Base-by-base conservation (phyloP, 2,888 invertebrate species). In the Lapara coniferarum region DNA sequence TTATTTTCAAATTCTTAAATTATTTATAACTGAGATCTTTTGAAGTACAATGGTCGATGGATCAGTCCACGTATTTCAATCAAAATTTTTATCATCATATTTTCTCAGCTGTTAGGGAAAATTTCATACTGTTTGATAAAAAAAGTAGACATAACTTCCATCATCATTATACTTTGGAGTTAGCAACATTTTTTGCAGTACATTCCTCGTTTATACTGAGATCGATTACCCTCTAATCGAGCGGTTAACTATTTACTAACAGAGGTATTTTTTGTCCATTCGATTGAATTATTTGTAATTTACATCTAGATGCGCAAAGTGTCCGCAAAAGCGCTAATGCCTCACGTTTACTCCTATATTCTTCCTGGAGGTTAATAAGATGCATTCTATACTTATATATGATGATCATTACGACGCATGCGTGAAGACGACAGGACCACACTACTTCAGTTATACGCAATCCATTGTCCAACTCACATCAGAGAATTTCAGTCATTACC, bases 111-210 rank as follows among this genome's bases (percentile, higher is more conserved):
- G 13, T 49, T 10, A 12, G 19, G 13, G 46, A 63, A 46, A 63
- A 1, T n/a, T 16, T 16, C 46, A 59, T 49, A 16, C 12, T 13
- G 13, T 49, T 63, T 49, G 13, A 49, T 63, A 19, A 13, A 63
- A 19, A 13, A 63, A 63, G 19, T 49, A 2, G 7, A 12, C 13
- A 63, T 46, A 72, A 71, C 73, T 67, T 71, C 53, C 57, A 73
- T 63, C 63, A 19, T 49, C 19, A 63, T 63, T 63, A 68, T 63
- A 68, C 59, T 68, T 70, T 85, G 89, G 89, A 89, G 89, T 85
- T 88, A 87, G 91, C 89, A 90, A 91, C 90, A 90, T 88, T 89
- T 85, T 78, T 80, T 79, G 78, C 78, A 76, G 80, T 82, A 75
- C 79, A 80, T 80, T 80, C 77, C 80, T 79, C 83, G 74, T 80